Evolutionary conservation across 2,888 invertebrate species (phyloP).

Genomic region (Xestoiulus laeticollis): DNA sequence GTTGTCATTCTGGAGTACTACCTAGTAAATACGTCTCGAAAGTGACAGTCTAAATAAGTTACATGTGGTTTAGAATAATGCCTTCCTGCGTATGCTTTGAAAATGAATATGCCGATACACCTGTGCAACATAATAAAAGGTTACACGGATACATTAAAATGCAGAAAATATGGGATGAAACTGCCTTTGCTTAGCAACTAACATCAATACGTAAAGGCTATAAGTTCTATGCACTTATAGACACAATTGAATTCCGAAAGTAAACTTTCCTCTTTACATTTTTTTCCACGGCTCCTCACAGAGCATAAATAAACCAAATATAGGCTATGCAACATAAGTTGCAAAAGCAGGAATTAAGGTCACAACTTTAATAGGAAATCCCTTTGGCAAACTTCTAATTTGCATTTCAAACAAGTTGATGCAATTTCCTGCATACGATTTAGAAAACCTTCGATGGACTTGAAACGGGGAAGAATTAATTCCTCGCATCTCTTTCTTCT

Average conservation of each 20-base stretch:
- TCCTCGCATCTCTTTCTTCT: not conserved
- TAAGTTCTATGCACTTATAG: not conserved
- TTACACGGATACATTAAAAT: not conserved
- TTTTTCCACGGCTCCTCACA: not conserved
- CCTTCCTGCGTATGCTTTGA: not conserved
- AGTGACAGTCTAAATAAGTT: not conserved
- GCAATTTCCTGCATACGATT: constrained; percentile 4
- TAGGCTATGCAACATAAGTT: not conserved
- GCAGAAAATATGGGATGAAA: not conserved
- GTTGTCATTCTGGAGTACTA: not conserved
- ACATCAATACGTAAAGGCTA: not conserved
- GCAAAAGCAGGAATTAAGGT: not conserved
- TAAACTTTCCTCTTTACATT: not conserved
- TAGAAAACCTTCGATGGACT: not conserved
- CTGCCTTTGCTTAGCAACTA: not conserved
- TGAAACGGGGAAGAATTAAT: not conserved
- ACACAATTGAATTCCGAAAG: not conserved
- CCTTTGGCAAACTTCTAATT: not conserved
- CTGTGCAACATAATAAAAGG: no score
- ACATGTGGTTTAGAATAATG: not conserved
- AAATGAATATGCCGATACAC: not conserved
- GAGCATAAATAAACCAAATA: not conserved
- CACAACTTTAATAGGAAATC: not conserved
- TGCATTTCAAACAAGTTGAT: constrained; percentile 13
- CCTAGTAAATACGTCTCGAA: not conserved